phyloP scores from a whole-genome alignment of 1,140 invertebrate genomes.

The Nymphalis io region DNA sequence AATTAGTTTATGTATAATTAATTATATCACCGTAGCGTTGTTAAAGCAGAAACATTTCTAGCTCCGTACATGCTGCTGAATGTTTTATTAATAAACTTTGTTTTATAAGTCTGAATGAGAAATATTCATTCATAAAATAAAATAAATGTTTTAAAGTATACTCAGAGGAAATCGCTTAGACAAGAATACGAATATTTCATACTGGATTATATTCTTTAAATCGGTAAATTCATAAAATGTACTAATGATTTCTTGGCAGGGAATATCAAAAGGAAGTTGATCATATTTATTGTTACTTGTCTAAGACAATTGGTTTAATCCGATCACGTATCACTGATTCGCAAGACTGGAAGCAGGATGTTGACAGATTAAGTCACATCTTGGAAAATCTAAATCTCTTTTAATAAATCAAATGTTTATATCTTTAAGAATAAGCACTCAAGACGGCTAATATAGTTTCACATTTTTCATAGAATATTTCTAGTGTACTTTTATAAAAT shows the following conservation, averaged over 20 bases:
- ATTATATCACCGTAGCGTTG: too few relatives aligned
- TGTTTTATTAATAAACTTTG: constrained; percentile 2
- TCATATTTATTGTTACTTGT: constrained; percentile 23
- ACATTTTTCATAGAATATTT: too few relatives aligned
- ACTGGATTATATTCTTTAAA: constrained; percentile 13
- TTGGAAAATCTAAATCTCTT: neutral
- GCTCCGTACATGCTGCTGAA: neutral
- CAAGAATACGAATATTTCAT: constrained; percentile 18
- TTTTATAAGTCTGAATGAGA: constrained; percentile 10
- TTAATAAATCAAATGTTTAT: neutral
- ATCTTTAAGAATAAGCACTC: too few relatives aligned
- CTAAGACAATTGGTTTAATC: constrained; percentile 39
- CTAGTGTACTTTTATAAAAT: too few relatives aligned
- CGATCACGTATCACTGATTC: constrained; percentile 39
- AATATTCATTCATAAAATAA: neutral
- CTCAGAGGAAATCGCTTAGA: constrained; percentile 6
- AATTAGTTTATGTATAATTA: too few relatives aligned
- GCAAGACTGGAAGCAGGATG: constrained; percentile 25
- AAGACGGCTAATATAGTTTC: too few relatives aligned
- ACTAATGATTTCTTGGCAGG: constrained; percentile 46
- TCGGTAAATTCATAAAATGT: constrained; percentile 28
- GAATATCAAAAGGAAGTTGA: constrained; percentile 35
- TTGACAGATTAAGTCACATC: neutral
- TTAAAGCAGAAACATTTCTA: neutral
- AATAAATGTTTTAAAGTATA: neutral